A percentile compares a stretch with the other conserved stretches of the same genome.
These are phyloP conservation scores for Mimachlamys varia DNA, from an alignment of 2,888 invertebrate genomes.

Conservation along the genomic window DNA sequence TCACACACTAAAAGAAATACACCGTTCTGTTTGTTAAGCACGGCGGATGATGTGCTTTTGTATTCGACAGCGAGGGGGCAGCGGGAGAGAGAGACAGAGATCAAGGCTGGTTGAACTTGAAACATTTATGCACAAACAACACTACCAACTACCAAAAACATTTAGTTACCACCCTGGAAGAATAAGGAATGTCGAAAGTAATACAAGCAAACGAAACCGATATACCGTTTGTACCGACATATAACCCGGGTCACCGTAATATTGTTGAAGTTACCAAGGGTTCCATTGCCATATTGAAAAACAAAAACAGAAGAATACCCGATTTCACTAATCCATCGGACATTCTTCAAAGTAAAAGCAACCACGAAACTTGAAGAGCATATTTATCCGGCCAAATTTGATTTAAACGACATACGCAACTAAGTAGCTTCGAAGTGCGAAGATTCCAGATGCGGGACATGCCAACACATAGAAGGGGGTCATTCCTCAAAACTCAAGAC, in stretches of 20 bases:
- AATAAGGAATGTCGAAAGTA: neutral
- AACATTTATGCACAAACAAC: neutral
- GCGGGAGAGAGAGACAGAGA: neutral
- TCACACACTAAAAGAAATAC: constrained; percentile 40
- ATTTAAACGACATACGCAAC: neutral
- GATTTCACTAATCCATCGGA: neutral
- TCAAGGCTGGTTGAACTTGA: constrained; percentile 14
- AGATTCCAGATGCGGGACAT: neutral
- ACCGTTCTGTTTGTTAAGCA: constrained; percentile 41
- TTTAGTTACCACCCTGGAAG: too few species aligned
- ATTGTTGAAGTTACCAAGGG: neutral
- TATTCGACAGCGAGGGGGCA: neutral
- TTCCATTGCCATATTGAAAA: neutral
- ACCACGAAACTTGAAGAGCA: neutral
- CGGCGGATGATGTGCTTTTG: constrained; percentile 41
- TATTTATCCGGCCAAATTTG: neutral
- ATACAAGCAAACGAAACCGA: neutral
- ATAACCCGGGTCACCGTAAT: neutral
- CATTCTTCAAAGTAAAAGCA: neutral
- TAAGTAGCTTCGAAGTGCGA: neutral
- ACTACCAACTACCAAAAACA: constrained; percentile 4
- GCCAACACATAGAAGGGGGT: neutral
- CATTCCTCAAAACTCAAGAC: neutral
- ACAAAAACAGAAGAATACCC: neutral
- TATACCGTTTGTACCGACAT: neutral